Evolutionary conservation across 2,797 vertebrate species (phyloP).

Genomic region (Catharus ustulatus): DNA sequence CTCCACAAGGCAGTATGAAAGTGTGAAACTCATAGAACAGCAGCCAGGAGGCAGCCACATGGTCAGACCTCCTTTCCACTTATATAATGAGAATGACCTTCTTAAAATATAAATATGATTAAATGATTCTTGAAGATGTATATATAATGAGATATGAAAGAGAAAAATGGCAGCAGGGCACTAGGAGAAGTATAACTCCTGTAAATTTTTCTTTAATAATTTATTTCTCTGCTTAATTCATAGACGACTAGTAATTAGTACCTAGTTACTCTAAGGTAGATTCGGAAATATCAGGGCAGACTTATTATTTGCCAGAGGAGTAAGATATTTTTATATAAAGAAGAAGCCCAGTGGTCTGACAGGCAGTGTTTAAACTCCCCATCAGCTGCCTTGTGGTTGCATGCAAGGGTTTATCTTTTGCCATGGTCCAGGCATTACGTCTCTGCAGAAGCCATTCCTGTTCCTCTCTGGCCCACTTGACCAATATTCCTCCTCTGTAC

Average conservation of each 20-base stretch:
- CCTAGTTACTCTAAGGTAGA: neutral
- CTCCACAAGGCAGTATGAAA: accelerated
- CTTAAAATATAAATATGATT: neutral
- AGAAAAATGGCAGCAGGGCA: neutral
- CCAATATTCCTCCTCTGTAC: accelerated
- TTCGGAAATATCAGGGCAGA: neutral
- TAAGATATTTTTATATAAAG: neutral
- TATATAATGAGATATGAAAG: neutral
- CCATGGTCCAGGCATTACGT: accelerated
- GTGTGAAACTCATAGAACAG: neutral
- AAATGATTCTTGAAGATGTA: neutral
- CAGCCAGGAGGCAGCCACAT: neutral
- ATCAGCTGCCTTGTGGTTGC: accelerated
- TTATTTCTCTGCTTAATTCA: neutral
- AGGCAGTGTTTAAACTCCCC: neutral
- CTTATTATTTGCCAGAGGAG: neutral
- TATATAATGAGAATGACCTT: neutral
- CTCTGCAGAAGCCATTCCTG: neutral
- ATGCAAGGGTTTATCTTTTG: neutral
- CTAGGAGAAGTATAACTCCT: neutral
- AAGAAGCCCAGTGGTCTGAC: neutral
- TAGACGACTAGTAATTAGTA: neutral
- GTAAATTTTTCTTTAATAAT: neutral
- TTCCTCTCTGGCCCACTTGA: neutral
- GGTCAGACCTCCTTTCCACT: neutral